A percentile compares a stretch with the other conserved stretches of the same genome.
Conservation (phyloP, 1,140 invertebrate genomes). For the Conus ventricosus region DNA sequence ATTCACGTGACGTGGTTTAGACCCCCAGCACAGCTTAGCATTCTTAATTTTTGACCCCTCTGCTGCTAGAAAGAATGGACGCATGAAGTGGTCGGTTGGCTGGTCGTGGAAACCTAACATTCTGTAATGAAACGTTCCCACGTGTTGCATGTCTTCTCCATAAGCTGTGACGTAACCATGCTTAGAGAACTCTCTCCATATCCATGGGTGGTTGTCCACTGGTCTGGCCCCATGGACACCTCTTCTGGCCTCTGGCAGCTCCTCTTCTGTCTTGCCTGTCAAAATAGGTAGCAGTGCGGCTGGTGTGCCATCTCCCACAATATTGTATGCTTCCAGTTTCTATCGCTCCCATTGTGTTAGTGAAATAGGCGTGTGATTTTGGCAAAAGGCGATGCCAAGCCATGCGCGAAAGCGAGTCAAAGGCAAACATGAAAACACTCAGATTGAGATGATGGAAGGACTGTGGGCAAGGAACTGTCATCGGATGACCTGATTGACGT, state of each 20-base stretch:
- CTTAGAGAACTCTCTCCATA: conserved; percentile 71
- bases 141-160: conserved; percentile 85
- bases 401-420: conserved; percentile 92
- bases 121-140: conserved; percentile 92
- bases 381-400: conserved; percentile 91
- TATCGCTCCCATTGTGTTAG: conserved; percentile 80
- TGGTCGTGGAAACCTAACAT: conserved; percentile 89
- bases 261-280: conserved; percentile 89
- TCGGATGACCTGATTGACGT: neutral
- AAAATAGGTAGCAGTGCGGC: conserved; percentile 94
- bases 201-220: conserved; percentile 84
- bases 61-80: conserved; percentile 84
- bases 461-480: neutral
- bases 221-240: conserved; percentile 81
- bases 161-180: conserved; percentile 85
- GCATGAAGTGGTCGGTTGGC: conserved; percentile 93
- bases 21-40: conserved; percentile 82
- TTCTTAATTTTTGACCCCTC: conserved; percentile 67
- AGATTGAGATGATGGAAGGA: conserved; percentile 59
- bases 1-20: conserved; percentile 83
- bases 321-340: conserved; percentile 88
- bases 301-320: conserved; percentile 94
- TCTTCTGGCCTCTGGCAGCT: conserved; percentile 78
- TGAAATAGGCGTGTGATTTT: conserved; percentile 85
- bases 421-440: conserved; percentile 91